A percentile compares a stretch with the other conserved stretches of the same genome.
phyloP scores from a whole-genome alignment of 2,888 invertebrate genomes.

The Pterostichus madidus region DNA sequence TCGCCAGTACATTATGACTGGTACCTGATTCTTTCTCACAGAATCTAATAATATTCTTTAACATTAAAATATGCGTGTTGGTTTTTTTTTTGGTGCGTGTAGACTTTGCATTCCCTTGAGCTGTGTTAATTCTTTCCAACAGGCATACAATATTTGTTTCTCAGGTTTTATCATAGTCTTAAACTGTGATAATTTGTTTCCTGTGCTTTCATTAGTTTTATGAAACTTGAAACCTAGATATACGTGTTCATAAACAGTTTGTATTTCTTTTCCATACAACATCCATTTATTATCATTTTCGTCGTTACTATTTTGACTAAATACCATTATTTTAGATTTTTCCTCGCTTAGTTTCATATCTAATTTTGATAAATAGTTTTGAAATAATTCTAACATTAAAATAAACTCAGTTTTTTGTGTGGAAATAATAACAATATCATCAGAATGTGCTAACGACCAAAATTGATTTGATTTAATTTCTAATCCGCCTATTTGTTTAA shows the following conservation, averaged over 20 bases:
- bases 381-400: background rate
- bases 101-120: background rate
- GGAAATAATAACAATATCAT: background rate
- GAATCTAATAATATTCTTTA: no score
- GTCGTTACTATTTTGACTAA: background rate
- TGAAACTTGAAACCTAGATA: background rate
- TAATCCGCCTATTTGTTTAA: background rate
- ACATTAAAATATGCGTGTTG: background rate
- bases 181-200: background rate
- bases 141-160: background rate
- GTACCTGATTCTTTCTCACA: no score
- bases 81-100: background rate
- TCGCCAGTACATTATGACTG: no score
- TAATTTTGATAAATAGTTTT: background rate
- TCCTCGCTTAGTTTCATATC: background rate
- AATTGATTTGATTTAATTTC: background rate
- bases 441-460: background rate
- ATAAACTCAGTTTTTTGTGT: background rate
- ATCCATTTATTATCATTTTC: background rate
- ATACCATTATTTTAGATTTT: slow-evolving; percentile 4
- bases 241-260: background rate
- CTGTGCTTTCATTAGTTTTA: background rate
- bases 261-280: background rate
- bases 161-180: background rate
- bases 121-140: background rate